Conservation (phyloP, 2,888 invertebrate genomes). For the Rotaria sp. region DNA sequence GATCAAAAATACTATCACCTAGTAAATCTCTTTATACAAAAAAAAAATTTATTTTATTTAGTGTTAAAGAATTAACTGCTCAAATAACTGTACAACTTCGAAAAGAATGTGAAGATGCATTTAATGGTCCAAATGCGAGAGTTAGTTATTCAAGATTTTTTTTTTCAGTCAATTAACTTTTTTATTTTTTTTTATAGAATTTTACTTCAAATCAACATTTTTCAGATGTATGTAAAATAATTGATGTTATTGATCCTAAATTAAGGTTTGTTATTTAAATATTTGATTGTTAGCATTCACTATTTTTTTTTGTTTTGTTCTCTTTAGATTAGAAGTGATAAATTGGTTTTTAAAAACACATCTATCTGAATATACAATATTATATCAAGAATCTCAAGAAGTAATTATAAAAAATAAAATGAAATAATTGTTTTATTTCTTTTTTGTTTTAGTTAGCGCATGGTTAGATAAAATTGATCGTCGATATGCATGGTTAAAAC, state of each 20-base stretch:
- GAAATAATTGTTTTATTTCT: neutral
- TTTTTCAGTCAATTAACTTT: conserved; percentile 21
- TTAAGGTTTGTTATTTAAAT: conserved; percentile 62
- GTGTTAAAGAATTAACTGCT: conserved; percentile 67
- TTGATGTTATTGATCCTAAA: conserved; percentile 76
- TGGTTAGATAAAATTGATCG: conserved; percentile 80
- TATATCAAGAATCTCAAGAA: conserved; percentile 90
- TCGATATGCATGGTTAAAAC: conserved; percentile 79
- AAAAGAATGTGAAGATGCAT: conserved; percentile 73
- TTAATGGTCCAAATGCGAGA: conserved; percentile 61
- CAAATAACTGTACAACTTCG: conserved; percentile 79
- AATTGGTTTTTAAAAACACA: conserved; percentile 81
- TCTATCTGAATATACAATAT: conserved; percentile 80
- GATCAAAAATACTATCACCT: no score
- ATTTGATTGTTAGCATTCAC: conserved; percentile 38
- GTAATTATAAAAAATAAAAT: conserved; percentile 50
- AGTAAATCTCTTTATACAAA: no score
- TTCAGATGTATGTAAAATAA: conserved; percentile 64
- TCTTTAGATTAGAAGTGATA: conserved; percentile 64
- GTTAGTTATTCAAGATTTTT: conserved; percentile 44
- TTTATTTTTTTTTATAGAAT: conserved; percentile 57
- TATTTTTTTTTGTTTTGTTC: neutral
- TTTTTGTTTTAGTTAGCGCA: conserved; percentile 65
- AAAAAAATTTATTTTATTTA: no score
- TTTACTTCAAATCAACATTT: conserved; percentile 51